Evolutionary conservation across 2,888 invertebrate species (phyloP).

Genomic region (Eilema caniola): DNA sequence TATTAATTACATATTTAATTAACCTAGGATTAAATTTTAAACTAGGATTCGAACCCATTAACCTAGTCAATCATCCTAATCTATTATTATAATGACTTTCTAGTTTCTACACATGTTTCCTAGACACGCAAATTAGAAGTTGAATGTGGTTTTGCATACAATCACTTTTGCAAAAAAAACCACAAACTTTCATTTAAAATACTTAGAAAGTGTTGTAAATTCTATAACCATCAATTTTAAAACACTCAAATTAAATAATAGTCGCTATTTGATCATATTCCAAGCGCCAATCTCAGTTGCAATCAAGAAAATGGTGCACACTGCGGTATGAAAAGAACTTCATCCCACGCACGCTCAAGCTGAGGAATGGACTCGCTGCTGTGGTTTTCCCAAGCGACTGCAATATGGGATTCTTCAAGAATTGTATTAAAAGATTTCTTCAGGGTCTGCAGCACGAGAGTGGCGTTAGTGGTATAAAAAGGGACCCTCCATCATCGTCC

Average conservation of each 20-base stretch:
- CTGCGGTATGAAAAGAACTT: no score
- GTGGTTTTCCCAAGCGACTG: no score
- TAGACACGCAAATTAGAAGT: not conserved
- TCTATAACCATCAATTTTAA: not conserved
- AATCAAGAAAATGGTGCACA: no score
- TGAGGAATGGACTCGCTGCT: no score
- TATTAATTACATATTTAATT: not conserved
- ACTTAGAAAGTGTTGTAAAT: constrained; percentile 5
- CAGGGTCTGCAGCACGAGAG: no score
- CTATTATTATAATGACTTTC: not conserved
- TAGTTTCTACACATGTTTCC: not conserved
- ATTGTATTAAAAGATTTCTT: no score
- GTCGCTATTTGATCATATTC: not conserved
- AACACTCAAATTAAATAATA: not conserved
- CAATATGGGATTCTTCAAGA: no score
- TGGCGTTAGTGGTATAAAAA: no score
- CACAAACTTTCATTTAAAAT: not conserved
- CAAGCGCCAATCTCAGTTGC: not conserved
- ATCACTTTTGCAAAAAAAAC: not conserved
- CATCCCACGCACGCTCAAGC: no score
- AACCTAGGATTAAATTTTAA: no score
- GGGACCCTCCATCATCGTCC: no score
- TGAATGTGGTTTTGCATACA: not conserved
- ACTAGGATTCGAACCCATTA: no score
- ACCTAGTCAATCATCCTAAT: not conserved